Conservation (phyloP, 2,888 invertebrate genomes). For the Cephonodes hylas region DNA sequence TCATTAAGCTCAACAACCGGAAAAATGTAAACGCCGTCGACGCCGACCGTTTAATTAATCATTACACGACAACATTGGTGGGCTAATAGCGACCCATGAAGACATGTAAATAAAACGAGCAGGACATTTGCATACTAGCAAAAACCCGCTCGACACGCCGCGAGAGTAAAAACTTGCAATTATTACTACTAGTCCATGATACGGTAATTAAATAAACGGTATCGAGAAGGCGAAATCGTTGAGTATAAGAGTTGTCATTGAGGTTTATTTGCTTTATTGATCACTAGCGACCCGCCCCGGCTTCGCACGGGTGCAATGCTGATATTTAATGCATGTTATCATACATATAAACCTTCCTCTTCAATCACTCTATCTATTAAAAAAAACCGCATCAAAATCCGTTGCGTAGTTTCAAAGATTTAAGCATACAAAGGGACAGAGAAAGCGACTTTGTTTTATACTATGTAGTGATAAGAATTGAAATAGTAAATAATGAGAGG, state of each 20-base stretch:
- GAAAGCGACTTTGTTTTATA: too few species aligned
- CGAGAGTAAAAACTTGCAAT: neutral
- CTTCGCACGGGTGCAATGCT: too few species aligned
- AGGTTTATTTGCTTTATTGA: neutral
- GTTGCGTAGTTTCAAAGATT: too few species aligned
- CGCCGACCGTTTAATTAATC: constrained; percentile 13
- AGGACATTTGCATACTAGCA: neutral
- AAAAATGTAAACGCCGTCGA: constrained; percentile 12
- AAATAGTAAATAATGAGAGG: too few species aligned
- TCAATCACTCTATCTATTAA: too few species aligned
- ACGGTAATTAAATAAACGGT: neutral
- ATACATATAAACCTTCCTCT: too few species aligned
- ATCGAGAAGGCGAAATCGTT: neutral
- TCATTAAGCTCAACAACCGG: constrained; percentile 16
- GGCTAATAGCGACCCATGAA: neutral
- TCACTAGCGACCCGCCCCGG: too few species aligned
- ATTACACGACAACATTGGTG: constrained; percentile 10
- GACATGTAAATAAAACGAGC: neutral
- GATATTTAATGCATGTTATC: too few species aligned
- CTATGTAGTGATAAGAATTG: too few species aligned
- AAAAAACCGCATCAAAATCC: too few species aligned
- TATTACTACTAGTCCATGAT: neutral
- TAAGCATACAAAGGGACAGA: too few species aligned
- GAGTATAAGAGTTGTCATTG: neutral
- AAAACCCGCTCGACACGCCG: neutral